A percentile compares a stretch with the other conserved stretches of the same genome.
Conservation (phyloP, 2,797 vertebrate species). For the Muscicapa comitata region DNA sequence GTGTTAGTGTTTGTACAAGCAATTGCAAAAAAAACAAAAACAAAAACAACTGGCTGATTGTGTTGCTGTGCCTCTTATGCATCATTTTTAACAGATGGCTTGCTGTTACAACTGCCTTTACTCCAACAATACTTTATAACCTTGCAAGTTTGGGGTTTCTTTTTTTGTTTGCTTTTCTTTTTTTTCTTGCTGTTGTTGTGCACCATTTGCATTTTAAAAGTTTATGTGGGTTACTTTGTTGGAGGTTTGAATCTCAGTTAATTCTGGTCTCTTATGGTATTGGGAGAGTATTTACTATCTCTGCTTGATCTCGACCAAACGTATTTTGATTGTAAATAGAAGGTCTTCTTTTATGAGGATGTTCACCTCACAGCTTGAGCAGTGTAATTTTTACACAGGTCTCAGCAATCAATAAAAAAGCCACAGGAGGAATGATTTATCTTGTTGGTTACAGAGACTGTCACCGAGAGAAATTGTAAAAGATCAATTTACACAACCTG, state of each 20-base stretch:
- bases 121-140: slow-evolving; percentile 33
- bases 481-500: slow-evolving; percentile 93
- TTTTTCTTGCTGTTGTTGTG: not conserved
- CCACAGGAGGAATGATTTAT: slow-evolving; percentile 89
- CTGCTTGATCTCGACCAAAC: slow-evolving; percentile 69
- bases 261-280: slow-evolving; percentile 50
- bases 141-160: not conserved
- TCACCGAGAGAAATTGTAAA: slow-evolving; percentile 91
- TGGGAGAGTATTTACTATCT: slow-evolving; percentile 65
- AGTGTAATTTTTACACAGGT: slow-evolving; percentile 84
- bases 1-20: not conserved
- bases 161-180: not conserved
- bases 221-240: slow-evolving; percentile 25
- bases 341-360: slow-evolving; percentile 81
- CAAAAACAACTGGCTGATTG: not conserved
- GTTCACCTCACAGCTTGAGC: slow-evolving; percentile 80
- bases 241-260: slow-evolving; percentile 42
- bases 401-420: slow-evolving; percentile 87
- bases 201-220: not conserved
- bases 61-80: slow-evolving; percentile 3
- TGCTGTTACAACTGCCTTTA: slow-evolving; percentile 31
- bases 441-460: slow-evolving; percentile 86
- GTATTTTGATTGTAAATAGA: slow-evolving; percentile 81
- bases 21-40: not conserved
- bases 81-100: slow-evolving; percentile 52